Evolutionary conservation across 2,888 invertebrate species (phyloP), one percentile per base, ranked within the genome.

Genomic region (Pyrochroa serraticornis): DNA sequence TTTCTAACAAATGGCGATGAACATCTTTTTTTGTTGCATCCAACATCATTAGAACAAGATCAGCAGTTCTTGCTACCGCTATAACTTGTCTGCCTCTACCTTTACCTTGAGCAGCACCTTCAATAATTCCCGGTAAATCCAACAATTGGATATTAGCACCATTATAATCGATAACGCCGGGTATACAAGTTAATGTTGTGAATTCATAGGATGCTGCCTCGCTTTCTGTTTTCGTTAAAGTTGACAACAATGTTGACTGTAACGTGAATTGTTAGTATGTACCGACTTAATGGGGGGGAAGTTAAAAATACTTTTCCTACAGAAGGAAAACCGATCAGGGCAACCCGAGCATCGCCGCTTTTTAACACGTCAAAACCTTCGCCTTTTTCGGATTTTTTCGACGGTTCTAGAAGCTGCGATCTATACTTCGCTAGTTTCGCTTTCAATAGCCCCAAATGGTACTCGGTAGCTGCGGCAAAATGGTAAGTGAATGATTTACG

Each of bases 311-410:
- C 91, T 84, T 97, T 97, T 80, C 97, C 97, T 32, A 97, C 97
- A 7, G 98, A 98, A 6, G 99, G 99, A 78, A 99, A 99, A 35
- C 99, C 99, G 70, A 99, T 98, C 3, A 99, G 84, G 6, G 97
- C 97, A 8, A 97, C 95, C 74, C 98, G 84, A 6, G 99, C 99
- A 88, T 99, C 99, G 43, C 99, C 99, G 71, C 97, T 97, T 80
- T 99, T 99, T 68, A 98, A 85, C 7, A 99, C 99, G 88, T 99
- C 99, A 81, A 99, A 99, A 0, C 99, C 99, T 80, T 95, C 94
- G 13, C 96, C 96, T 77, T 97, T 97, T 67, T 95, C 95, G 3
- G 90, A 83, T 79, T 98, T 98, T 72, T 96, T 95, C 0, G 92
- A 84, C 0, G 98, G 98, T 77, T 99, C 98, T 54, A 99, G 79